Percentiles rank a stretch among this genome's conserved stretches.
These are phyloP conservation scores for Chromoteleia sp. DNA, from an alignment of 2,888 invertebrate species.

Conservation along the genomic window DNA sequence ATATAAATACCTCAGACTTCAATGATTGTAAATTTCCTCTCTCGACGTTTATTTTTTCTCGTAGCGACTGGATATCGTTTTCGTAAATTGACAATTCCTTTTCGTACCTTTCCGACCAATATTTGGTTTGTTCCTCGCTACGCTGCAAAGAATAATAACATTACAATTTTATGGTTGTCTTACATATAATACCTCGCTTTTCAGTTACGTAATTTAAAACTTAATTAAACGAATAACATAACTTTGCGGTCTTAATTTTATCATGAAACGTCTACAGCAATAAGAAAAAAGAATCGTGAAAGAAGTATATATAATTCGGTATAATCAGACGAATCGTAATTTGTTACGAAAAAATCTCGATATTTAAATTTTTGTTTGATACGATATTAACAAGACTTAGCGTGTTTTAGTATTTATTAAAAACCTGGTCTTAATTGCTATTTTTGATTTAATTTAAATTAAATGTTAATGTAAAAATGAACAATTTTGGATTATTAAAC, in stretches of 20 bases:
- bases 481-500: no score
- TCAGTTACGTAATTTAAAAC: background rate
- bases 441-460: no score
- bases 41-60: constrained; percentile 82
- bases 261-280: no score
- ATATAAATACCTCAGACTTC: constrained; percentile 79
- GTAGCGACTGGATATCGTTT: constrained; percentile 80
- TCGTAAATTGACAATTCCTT: constrained; percentile 81
- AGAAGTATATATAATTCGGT: no score
- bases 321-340: no score
- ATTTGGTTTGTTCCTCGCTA: constrained; percentile 78
- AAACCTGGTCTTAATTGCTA: no score
- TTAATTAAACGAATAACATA: background rate
- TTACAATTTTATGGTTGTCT: constrained; percentile 7
- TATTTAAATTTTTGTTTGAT: no score
- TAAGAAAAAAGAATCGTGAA: no score
- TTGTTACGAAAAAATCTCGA: no score
- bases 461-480: no score
- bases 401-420: no score
- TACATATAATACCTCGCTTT: background rate
- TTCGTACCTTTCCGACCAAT: constrained; percentile 83
- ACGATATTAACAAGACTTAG: no score
- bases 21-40: constrained; percentile 79
- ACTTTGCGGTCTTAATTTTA: background rate
- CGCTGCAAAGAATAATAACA: constrained; percentile 76